A percentile compares a stretch with the other conserved stretches of the same genome.
Evolutionary conservation across 2,888 invertebrate genomes (phyloP).

Genomic region (Metacarcinus magister): DNA sequence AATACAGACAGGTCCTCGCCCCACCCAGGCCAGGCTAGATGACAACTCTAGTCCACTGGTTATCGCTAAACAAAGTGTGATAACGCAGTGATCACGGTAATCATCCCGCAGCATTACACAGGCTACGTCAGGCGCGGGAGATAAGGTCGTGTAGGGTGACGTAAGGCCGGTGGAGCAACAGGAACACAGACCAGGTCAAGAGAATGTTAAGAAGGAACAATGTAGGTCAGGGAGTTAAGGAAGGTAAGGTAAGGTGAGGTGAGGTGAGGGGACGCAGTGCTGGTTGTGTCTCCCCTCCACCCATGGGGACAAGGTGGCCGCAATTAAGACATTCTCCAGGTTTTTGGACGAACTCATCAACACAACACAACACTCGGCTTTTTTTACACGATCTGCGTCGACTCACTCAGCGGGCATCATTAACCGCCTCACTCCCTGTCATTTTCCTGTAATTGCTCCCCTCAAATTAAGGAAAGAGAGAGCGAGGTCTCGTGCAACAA

Average conservation of each 20-base stretch:
- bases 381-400: not conserved
- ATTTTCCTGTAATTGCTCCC: not conserved
- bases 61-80: constrained; percentile 14
- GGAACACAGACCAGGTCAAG: not conserved
- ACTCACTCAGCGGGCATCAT: constrained; percentile 1
- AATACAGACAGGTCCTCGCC: not conserved
- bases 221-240: not conserved
- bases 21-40: not conserved
- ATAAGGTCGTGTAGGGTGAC: not conserved
- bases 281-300: not conserved
- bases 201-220: not conserved
- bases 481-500: not conserved
- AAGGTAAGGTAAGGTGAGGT: not conserved
- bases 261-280: not conserved
- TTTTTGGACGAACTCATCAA: not conserved
- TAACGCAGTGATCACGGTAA: not conserved
- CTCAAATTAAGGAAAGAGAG: not conserved
- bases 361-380: not conserved
- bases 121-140: not conserved
- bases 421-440: not conserved
- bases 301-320: constrained; percentile 12
- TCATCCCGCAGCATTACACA: constrained; percentile 8
- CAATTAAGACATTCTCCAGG: constrained; percentile 17
- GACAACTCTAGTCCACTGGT: not conserved
- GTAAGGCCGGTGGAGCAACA: not conserved